Evolutionary conservation across 2,888 invertebrate genomes (phyloP), one percentile per base, ranked within the genome.

Genomic region (Perizoma flavofasciatum): DNA sequence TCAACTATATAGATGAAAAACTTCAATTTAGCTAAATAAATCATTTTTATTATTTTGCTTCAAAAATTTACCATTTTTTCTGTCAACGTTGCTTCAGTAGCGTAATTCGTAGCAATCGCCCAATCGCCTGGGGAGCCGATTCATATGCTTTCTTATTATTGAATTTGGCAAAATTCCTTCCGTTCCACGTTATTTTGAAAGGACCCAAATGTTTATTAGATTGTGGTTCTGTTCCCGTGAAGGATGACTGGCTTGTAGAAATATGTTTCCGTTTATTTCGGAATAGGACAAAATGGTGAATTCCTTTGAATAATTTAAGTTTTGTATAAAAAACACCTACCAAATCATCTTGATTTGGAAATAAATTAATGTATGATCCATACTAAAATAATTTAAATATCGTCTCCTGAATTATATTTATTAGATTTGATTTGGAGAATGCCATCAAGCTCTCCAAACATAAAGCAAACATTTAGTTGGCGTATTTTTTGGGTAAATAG

Each of bases 111-210:
- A 78, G 77, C 68, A 63, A 59, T 66, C 68, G 61, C 74, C 79
- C 77, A 39, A 55, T 51, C 47, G 59, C 50, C 35, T 66, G 55
- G 61, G 73, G 65, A 70, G 66, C 65, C 71, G 74, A 78, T 77
- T 79, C 79, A 72, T 79, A 78, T 75, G 77, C 76, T 55, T 77
- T 74, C 73, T 78, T 82, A 78, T 49, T 80, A 83, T 84, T 82
- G 81, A 83, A 84, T 82, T 79, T 81, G 74, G 71, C 74, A 66
- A 77, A 79, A 68, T 63, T 55, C 58, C 52, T 56, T 51, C 61
- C 56, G 45, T 49, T 45, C 58, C 55, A 55, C 55, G 39, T 62
- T 55, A 60, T 63, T 62, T 67, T 49, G 34, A 50, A 62, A 48
- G 55, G 35, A 41, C 40, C 44, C 47, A 48, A 62, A 62, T 58